A percentile compares a stretch with the other conserved stretches of the same genome.
Conservation (phyloP, 2,888 invertebrate genomes). For the Erebia palarica region DNA sequence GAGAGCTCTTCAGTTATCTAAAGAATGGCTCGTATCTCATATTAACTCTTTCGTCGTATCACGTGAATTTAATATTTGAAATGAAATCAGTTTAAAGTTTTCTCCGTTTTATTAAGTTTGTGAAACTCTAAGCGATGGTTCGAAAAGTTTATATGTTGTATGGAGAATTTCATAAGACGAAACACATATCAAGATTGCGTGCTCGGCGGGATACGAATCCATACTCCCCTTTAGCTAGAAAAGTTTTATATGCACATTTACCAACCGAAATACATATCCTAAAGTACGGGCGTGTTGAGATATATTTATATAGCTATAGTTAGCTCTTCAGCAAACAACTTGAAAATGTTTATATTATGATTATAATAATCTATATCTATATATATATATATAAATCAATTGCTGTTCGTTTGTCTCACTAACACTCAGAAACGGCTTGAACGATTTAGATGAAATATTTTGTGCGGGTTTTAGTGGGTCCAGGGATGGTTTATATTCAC, state of each 20-base stretch:
- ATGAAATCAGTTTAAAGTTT: conserved; percentile 16
- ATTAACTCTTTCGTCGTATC: conserved; percentile 30
- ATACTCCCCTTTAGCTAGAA: neutral
- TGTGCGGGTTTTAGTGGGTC: no score
- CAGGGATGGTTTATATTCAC: no score
- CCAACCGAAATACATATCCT: neutral
- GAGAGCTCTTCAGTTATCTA: conserved; percentile 28
- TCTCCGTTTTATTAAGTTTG: conserved; percentile 11
- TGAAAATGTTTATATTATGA: neutral
- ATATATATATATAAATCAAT: no score
- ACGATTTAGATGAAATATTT: no score
- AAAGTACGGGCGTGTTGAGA: neutral
- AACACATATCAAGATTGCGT: neutral
- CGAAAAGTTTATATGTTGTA: neutral
- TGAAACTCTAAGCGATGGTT: conserved; percentile 1
- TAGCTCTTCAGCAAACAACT: neutral
- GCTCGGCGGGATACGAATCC: no score
- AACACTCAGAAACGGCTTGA: no score
- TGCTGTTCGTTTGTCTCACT: no score
- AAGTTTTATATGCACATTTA: neutral
- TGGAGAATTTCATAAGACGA: neutral
- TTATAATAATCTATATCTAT: no score
- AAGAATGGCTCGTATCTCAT: conserved; percentile 27
- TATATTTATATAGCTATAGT: neutral
- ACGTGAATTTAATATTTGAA: conserved; percentile 29